phyloP scores from a whole-genome alignment of 2,888 invertebrate genomes.

The Euclidia mi region DNA sequence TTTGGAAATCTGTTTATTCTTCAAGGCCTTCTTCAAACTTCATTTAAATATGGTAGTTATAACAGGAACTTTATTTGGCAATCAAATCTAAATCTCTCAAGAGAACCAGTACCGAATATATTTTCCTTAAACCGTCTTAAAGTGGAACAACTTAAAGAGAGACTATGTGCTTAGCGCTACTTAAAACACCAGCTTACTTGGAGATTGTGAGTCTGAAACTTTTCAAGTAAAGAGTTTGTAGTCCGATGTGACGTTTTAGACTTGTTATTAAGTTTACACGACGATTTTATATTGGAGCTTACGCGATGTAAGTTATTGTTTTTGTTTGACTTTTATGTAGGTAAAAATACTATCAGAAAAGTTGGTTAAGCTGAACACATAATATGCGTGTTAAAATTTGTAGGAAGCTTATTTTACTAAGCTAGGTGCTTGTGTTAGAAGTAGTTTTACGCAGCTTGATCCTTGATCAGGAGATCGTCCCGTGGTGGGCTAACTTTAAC shows the following conservation, averaged over 20 bases:
- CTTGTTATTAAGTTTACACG: conserved; percentile 37
- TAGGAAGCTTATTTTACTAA: too few relatives aligned
- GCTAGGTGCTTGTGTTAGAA: too few relatives aligned
- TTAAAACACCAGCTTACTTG: conserved; percentile 34
- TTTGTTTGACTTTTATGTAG: not conserved
- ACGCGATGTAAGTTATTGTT: not conserved
- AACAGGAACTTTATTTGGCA: not conserved
- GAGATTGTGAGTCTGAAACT: conserved; percentile 23
- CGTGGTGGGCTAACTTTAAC: too few relatives aligned
- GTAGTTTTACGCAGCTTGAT: too few relatives aligned
- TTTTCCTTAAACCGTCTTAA: not conserved
- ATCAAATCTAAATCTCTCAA: not conserved
- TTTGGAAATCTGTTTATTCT: not conserved
- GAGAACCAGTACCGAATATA: too few relatives aligned
- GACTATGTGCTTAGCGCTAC: conserved; percentile 18
- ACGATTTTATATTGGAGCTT: conserved; percentile 8
- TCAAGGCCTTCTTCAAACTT: not conserved
- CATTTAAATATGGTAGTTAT: not conserved
- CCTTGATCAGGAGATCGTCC: too few relatives aligned
- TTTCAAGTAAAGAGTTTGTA: conserved; percentile 41
- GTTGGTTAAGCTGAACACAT: too few relatives aligned
- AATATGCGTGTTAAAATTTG: too few relatives aligned
- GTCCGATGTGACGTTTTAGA: conserved; percentile 21
- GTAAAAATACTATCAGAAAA: too few relatives aligned
- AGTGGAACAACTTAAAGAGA: conserved; percentile 15